Percentiles rank a stretch among this genome's conserved stretches.
phyloP scores from a whole-genome alignment of 2,113 vertebrate species.

The Acrocephalus kingi region DNA sequence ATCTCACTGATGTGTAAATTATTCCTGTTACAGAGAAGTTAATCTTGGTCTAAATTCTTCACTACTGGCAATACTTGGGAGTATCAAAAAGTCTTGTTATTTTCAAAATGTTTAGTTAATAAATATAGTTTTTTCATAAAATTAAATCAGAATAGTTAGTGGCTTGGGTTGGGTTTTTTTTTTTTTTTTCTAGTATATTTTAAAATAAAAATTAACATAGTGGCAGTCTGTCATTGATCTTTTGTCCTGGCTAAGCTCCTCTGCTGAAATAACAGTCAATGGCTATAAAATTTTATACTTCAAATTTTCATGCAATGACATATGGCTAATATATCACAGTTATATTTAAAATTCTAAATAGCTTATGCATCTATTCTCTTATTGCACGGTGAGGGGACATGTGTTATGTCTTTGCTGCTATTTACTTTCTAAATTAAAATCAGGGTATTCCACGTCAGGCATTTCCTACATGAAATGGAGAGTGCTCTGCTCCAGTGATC shows the following conservation, averaged over 20 bases:
- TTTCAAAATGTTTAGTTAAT: neutral
- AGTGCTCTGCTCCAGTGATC: neutral
- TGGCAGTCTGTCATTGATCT: neutral
- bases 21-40: neutral
- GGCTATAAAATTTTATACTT: neutral
- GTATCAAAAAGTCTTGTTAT: neutral
- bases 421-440: neutral
- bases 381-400: neutral
- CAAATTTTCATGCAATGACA: neutral
- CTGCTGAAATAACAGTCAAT: neutral
- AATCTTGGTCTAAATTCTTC: neutral
- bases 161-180: neutral
- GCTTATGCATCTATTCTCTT: neutral
- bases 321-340: neutral
- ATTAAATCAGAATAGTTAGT: neutral
- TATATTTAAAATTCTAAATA: neutral
- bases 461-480: neutral
- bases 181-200: neutral
- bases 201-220: neutral
- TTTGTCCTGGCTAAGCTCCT: neutral
- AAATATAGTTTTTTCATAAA: neutral
- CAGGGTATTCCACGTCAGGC: neutral
- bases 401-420: neutral
- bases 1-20: neutral
- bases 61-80: neutral